A percentile compares a stretch with the other conserved stretches of the same genome.
These are phyloP conservation scores for Camponotus fellah DNA, from an alignment of 2,888 invertebrate species.

Conservation along the genomic window DNA sequence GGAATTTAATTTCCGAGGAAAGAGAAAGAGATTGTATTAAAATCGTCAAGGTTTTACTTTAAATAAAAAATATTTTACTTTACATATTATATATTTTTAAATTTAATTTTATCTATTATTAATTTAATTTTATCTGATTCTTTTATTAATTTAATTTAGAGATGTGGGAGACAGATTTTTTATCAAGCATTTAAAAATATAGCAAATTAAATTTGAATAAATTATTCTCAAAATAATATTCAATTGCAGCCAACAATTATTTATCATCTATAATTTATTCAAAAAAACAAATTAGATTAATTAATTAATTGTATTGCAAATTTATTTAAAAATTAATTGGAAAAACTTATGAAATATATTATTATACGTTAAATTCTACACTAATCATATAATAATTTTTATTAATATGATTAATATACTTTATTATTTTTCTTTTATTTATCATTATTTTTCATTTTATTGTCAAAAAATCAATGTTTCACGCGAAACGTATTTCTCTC, in stretches of 20 bases:
- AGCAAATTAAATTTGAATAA: neutral
- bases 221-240: neutral
- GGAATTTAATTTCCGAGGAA: too few relatives aligned
- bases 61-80: neutral
- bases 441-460: neutral
- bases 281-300: neutral
- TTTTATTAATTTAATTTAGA: conserved; percentile 10
- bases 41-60: too few relatives aligned
- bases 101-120: neutral
- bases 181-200: neutral
- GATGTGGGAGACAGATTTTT: neutral
- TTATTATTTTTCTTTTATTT: neutral
- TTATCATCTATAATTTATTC: neutral
- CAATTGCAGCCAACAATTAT: neutral
- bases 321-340: neutral
- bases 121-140: neutral
- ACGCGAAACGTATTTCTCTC: neutral
- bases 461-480: neutral
- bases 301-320: neutral
- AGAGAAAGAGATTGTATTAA: neutral
- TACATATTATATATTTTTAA: neutral
- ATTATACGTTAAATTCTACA: too few relatives aligned
- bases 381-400: too few relatives aligned
- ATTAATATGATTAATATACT: neutral
- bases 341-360: too few relatives aligned